Conservation (phyloP, 2,113 vertebrate genomes). For the Manacus vitellinus region DNA sequence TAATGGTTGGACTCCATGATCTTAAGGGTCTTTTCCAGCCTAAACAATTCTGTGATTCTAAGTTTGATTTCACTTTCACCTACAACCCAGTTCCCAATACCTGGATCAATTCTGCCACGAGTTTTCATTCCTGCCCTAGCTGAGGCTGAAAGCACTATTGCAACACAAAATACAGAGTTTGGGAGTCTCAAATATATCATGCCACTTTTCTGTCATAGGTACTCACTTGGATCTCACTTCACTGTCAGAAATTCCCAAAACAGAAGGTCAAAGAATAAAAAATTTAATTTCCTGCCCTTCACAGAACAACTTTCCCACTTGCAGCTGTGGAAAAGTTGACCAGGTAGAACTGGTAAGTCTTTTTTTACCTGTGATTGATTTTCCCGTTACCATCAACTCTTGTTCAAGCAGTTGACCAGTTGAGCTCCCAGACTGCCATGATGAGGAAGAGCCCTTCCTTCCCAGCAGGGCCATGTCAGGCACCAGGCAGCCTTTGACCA, state of each 20-base stretch:
- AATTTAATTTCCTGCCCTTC: not conserved
- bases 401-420: not conserved
- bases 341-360: not conserved
- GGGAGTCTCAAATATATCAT: not conserved
- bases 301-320: not conserved
- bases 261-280: not conserved
- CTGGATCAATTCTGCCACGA: too few relatives aligned
- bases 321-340: not conserved
- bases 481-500: not conserved
- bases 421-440: not conserved
- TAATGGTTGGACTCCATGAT: too few relatives aligned
- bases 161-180: not conserved
- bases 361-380: not conserved
- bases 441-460: not conserved
- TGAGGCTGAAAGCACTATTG: too few relatives aligned
- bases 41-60: too few relatives aligned
- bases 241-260: not conserved
- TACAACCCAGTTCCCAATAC: too few relatives aligned
- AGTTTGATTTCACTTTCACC: too few relatives aligned
- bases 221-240: not conserved
- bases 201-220: not conserved
- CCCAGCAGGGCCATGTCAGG: not conserved
- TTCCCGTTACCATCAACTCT: not conserved
- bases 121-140: too few relatives aligned
- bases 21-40: too few relatives aligned